Evolutionary conservation across 2,113 vertebrate species (phyloP), one percentile per base, ranked within the genome.

Genomic region (Cnemophilus loriae): DNA sequence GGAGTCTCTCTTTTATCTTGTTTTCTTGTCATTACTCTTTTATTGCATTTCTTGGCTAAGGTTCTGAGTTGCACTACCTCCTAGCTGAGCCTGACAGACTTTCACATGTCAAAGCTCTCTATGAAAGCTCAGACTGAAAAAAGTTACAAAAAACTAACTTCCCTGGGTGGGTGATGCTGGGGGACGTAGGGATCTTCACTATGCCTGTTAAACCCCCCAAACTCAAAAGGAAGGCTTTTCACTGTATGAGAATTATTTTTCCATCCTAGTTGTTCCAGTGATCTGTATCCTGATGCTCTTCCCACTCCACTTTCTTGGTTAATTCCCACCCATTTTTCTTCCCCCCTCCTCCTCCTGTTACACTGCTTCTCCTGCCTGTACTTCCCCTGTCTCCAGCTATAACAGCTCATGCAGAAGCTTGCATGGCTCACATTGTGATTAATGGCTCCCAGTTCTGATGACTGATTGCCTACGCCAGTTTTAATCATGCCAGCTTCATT

Each of bases 381-480:
- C 56, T 61, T 81, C 64, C 42, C 32, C 63, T 70, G 82, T 41
- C 44, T 84, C 68, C 76, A 60, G 68, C 71, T 93, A 14, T 14
- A 80, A 73, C 64, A 76, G 91, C 89, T 63, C 37, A 59, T 87
- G 89, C 76, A 89, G 95, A 84, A 73, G 77, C 59, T 49, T 46
- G 64, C 26, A 46, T 16, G 49, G 84, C 46, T 42, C 65, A 67
- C 82, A 73, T 10, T 8, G 52, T 95, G 90, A 97, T 93, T 93
- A 95, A 97, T 68, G 93, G 91, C 90, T 95, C 89, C 68, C 83
- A 69, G 79, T 94, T 91, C 83, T 26, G 46, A 79, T 81, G 93
- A 95, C 93, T 78, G 94, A 98, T 96, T 80, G 93, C 94, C 74
- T 95, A 87, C 0, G 91, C 86, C 96, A 91, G 71, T 93, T 96